These are phyloP conservation scores for Anas platyrhynchos DNA, from an alignment of 2,113 vertebrate genomes.

Conservation along the genomic window DNA sequence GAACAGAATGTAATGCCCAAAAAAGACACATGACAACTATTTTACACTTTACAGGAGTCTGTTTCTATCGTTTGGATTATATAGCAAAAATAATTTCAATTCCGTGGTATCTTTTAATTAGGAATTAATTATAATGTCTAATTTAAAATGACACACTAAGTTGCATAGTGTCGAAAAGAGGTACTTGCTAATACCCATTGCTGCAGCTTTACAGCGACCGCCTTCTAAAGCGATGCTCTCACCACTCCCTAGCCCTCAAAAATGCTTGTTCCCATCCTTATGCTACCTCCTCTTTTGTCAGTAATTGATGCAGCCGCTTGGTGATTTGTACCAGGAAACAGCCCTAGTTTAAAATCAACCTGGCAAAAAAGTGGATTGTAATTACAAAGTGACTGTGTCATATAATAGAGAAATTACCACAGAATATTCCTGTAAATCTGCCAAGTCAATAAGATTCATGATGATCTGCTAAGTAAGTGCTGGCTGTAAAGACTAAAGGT, in stretches of 20 bases:
- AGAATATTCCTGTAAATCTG: constrained; percentile 22
- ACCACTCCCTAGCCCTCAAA: not conserved
- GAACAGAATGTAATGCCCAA: not conserved
- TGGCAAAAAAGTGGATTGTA: not conserved
- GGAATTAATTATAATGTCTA: not conserved
- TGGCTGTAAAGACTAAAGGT: not conserved
- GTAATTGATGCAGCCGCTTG: not conserved
- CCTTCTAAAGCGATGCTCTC: not conserved
- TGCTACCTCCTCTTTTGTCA: not conserved
- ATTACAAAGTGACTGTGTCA: not conserved
- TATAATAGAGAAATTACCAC: not conserved
- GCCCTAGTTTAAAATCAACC: not conserved
- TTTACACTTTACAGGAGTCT: not conserved
- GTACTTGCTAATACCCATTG: not conserved
- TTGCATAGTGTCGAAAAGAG: not conserved
- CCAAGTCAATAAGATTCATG: not conserved
- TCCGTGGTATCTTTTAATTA: not conserved
- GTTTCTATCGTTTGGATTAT: not conserved
- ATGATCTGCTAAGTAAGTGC: not conserved
- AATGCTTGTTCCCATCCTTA: not conserved
- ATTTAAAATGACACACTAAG: not conserved
- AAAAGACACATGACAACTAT: not conserved
- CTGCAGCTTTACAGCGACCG: not conserved
- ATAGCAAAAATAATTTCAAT: not conserved
- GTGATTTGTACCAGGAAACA: constrained; percentile 18